Base-by-base conservation (phyloP, 2,888 invertebrate species). In the Spatulosminthurus flaviceps region DNA sequence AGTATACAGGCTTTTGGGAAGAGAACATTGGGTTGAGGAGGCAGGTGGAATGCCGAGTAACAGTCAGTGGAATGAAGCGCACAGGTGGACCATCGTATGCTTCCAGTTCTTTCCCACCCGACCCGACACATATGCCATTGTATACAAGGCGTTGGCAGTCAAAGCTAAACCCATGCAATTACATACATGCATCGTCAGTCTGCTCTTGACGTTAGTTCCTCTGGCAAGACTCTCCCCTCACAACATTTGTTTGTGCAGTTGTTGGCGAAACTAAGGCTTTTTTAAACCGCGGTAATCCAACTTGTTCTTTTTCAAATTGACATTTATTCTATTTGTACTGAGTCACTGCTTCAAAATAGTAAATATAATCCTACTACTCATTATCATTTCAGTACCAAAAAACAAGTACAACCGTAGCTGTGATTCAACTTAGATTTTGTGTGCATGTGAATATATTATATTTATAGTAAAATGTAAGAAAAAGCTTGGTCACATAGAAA, bases 91-190 rank as follows among this genome's bases (percentile, higher is more conserved):
- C n/a, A 51, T 4, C 16, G 51, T 51, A 51, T 16, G 9, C 51
- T 19, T 51, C 51, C 51, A 51, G 51, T 19, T 51, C n/a, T 51
- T 51, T 51, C 51, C 51, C 51, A 51, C 51, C 51, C 51, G 51
- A 34, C 51, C 16, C 51, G n/a, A 51, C 19, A 5, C n/a, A 51
- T 51, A 16, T 16, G 1, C 5, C 51, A 51, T 51, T n/a, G n/a
- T n/a, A 2, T 51, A n/a, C 51, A 51, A 51, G 51, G 51, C 51
- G 51, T 51, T 51, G 51, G 51, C 51, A 51, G 51, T 51, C 51
- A n/a, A 11, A 2, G 9, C 19, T 16, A 19, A 2, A 51, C 51
- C n/a, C 16, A 51, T 13, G 51, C n/a, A 51, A 19, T 2, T n/a
- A 13, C 51, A 51, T 51, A 51, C n/a, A 51, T 19, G 4, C 19